These are phyloP conservation scores for Heliconius hortense DNA, from an alignment of 2,888 invertebrate genomes.

Conservation along the genomic window DNA sequence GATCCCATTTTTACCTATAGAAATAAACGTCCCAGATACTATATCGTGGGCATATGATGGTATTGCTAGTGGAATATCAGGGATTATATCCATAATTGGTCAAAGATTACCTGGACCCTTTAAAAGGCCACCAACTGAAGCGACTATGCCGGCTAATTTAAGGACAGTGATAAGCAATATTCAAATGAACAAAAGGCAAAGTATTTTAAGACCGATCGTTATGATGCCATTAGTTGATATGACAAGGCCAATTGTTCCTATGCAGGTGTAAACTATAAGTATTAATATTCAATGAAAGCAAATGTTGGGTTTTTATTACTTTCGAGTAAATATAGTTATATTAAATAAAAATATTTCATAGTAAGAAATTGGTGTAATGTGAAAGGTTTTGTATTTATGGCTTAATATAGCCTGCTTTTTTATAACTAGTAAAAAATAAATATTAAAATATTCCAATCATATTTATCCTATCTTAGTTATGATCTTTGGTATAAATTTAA, in stretches of 20 bases:
- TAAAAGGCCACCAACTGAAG: constrained; percentile 36
- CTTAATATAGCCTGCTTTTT: no score
- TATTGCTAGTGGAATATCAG: constrained; percentile 53
- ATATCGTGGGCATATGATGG: constrained; percentile 71
- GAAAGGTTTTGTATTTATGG: no score
- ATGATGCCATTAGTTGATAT: constrained; percentile 53
- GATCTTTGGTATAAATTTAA: no score
- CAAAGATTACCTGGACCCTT: constrained; percentile 56
- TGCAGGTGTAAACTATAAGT: constrained; percentile 42
- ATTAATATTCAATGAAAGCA: neutral
- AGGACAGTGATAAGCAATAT: constrained; percentile 52
- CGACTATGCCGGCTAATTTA: constrained; percentile 33
- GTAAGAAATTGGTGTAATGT: no score
- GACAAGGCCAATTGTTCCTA: constrained; percentile 43
- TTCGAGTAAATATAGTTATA: neutral
- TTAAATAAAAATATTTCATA: neutral
- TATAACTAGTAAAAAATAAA: no score
- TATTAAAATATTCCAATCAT: no score
- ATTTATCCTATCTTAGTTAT: no score
- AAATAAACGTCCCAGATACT: constrained; percentile 84
- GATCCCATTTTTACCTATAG: constrained; percentile 82
- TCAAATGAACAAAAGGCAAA: constrained; percentile 44
- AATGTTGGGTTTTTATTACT: neutral
- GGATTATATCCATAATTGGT: constrained; percentile 63
- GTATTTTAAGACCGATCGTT: constrained; percentile 51